Percentiles rank a stretch among this genome's conserved stretches.
These are phyloP conservation scores for Amazona guildingii DNA, from an alignment of 2,113 vertebrate species.

Conservation along the genomic window DNA sequence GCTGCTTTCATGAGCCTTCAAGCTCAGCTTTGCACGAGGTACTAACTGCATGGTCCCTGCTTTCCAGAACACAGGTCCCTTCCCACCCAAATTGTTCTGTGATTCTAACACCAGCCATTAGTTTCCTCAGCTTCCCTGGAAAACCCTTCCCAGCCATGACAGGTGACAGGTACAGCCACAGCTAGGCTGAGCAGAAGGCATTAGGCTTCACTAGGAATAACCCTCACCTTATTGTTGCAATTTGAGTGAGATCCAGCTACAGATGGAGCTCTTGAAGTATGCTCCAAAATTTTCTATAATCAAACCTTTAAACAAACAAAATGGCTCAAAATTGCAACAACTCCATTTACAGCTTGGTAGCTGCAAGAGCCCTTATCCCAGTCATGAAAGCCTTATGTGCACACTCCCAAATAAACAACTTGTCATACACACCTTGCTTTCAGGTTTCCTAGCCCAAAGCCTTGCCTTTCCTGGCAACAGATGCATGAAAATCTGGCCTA, in stretches of 20 bases:
- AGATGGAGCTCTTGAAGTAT: background rate
- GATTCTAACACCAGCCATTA: background rate
- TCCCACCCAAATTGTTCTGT: background rate
- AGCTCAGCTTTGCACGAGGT: background rate
- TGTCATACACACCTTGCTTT: background rate
- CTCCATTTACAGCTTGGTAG: background rate
- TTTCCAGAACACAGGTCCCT: background rate
- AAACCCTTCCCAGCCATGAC: background rate
- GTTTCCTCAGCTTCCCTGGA: background rate
- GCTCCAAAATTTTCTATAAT: background rate
- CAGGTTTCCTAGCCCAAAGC: background rate
- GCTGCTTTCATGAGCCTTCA: background rate
- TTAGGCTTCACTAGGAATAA: background rate
- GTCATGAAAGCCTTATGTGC: background rate
- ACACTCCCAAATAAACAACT: background rate
- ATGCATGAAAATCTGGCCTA: background rate
- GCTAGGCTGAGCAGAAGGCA: background rate
- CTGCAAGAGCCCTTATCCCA: background rate
- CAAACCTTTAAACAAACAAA: background rate
- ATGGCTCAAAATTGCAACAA: background rate
- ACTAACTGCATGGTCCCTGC: background rate
- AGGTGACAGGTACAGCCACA: fast-evolving
- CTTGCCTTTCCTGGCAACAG: background rate
- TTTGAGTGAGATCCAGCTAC: background rate
- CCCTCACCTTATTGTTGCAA: background rate